These are phyloP conservation scores for Strigops habroptila DNA, from an alignment of 2,113 vertebrate genomes.

Conservation along the genomic window DNA sequence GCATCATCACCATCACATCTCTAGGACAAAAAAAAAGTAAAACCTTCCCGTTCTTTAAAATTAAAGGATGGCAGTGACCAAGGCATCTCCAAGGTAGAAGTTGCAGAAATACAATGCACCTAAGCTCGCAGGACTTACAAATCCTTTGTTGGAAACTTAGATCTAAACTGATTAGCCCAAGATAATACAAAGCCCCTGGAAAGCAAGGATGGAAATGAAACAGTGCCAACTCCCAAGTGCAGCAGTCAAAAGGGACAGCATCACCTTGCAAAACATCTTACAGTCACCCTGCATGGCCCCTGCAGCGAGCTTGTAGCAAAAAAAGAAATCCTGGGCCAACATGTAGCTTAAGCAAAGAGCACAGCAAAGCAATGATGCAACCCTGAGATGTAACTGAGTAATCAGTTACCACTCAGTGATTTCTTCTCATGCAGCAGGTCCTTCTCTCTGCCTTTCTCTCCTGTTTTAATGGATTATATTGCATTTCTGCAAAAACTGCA, in stretches of 20 bases:
- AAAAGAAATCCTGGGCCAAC: neutral
- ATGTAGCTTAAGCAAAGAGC: neutral
- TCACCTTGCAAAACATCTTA: neutral
- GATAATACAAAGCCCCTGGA: neutral
- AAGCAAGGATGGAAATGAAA: neutral
- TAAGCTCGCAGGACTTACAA: neutral
- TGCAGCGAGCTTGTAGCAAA: neutral
- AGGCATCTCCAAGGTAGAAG: neutral
- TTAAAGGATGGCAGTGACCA: neutral
- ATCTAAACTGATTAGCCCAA: neutral
- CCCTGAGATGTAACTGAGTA: neutral
- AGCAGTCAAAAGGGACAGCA: neutral
- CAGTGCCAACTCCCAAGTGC: neutral
- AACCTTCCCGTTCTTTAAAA: neutral
- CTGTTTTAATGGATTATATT: neutral
- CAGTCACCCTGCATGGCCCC: accelerated
- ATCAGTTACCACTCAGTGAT: neutral
- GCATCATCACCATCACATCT: neutral
- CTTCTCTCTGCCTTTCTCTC: neutral
- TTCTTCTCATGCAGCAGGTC: neutral
- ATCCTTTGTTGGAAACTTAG: neutral
- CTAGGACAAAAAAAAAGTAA: neutral
- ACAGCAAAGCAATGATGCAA: neutral
- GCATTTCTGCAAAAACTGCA: neutral
- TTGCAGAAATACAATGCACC: neutral